Evolutionary conservation across 2,797 vertebrate species (phyloP).

Genomic region (Fratercula arctica): DNA sequence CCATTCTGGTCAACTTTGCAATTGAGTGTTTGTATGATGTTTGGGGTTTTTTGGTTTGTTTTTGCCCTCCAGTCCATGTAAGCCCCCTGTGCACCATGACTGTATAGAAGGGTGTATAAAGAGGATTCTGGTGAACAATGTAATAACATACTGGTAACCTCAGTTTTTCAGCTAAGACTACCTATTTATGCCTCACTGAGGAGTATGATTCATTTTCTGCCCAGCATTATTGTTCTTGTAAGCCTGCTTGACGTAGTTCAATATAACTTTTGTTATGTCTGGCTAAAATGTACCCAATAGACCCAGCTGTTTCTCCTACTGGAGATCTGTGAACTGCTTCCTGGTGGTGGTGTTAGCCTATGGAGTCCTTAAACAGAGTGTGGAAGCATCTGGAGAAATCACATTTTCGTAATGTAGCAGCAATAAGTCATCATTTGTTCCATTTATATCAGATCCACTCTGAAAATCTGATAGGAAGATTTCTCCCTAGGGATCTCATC

Average conservation of each 20-base stretch:
- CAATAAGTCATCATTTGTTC: slow-evolving; percentile 54
- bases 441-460: slow-evolving; percentile 42
- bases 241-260: background rate
- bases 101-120: background rate
- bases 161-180: background rate
- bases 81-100: background rate
- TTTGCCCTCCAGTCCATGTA: background rate
- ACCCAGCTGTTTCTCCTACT: background rate
- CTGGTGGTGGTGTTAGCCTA: background rate
- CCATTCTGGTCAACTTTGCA: background rate
- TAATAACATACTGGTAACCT: background rate
- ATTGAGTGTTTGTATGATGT: background rate
- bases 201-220: background rate
- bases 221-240: background rate
- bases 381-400: slow-evolving; percentile 51
- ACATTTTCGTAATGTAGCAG: slow-evolving; percentile 57
- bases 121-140: rapidly evolving
- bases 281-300: background rate
- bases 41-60: too few species aligned
- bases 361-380: background rate
- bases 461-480: slow-evolving; percentile 53
- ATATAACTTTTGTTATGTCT: background rate
- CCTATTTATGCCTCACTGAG: background rate
- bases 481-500: slow-evolving; percentile 41
- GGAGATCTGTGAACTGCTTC: background rate